These are phyloP conservation scores for Tetramorium alpestre DNA, from an alignment of 1,140 invertebrate species.

Conservation along the genomic window DNA sequence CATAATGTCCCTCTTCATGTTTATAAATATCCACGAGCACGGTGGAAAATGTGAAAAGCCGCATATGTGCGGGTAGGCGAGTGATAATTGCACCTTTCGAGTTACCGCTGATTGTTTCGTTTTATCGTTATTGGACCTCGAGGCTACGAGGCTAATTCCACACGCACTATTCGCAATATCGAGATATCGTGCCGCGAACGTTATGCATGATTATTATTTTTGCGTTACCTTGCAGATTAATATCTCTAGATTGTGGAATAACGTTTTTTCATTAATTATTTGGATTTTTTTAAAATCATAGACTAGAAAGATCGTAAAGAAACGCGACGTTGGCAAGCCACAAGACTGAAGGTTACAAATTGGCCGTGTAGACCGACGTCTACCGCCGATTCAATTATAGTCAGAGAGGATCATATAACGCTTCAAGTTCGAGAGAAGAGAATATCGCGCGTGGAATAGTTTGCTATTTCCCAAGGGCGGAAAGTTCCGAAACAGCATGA, in stretches of 20 bases:
- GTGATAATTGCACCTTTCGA: constrained; percentile 25
- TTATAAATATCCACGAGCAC: constrained; percentile 46
- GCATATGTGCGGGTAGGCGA: background rate
- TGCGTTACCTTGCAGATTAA: background rate
- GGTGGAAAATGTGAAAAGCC: constrained; percentile 35
- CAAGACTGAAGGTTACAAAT: background rate
- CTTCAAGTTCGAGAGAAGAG: background rate
- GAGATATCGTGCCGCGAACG: background rate
- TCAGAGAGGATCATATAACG: background rate
- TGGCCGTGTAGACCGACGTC: background rate
- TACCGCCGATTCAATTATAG: constrained; percentile 5
- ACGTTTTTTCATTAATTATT: background rate
- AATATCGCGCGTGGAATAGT: constrained; percentile 26
- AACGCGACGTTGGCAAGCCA: background rate
- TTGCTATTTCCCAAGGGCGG: constrained; percentile 42
- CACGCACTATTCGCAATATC: background rate
- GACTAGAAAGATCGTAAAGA: too few relatives aligned
- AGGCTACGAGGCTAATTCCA: constrained; percentile 3
- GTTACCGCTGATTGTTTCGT: background rate
- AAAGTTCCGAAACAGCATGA: constrained; percentile 49
- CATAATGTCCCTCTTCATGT: constrained; percentile 48
- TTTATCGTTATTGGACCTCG: constrained; percentile 24
- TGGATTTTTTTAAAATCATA: background rate
- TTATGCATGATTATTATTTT: background rate
- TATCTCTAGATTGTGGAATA: background rate